Evolutionary conservation across 1,140 invertebrate species (phyloP), one percentile per base, ranked within the genome.

Genomic region (Drosophila asahinai): DNA sequence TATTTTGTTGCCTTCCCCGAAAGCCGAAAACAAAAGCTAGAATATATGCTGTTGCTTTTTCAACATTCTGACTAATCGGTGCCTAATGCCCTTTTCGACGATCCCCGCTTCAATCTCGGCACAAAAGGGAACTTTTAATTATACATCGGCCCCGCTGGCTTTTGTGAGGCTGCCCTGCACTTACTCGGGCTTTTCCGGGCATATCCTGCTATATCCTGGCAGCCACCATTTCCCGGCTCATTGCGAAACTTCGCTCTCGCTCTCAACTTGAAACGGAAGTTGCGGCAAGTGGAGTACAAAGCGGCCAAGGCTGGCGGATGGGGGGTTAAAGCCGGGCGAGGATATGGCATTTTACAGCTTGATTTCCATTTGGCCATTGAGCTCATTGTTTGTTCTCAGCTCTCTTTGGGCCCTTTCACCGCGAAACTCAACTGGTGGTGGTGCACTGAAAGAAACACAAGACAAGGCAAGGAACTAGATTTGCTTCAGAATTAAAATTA

Each of bases 311-410:
- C 11, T 27, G 27, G 27, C 27, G 27, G 5, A 5, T 25, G 43
- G 2, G 6, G 61, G 19, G 30, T 17, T 2, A 25, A 8, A 17
- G 5, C 19, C 11, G 25, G 25, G 15, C 22, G 8, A 36, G 43
- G 36, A 72, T 38, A 22, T 61, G 70, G 71, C 71, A 70, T 73
- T 78, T 86, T 83, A 72, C 67, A 80, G 84, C 80, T 80, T 80
- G 72, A 83, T 77, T 86, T 83, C 67, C 77, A 89, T 89, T 87
- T 80, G 67, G 64, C 55, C 66, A 72, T 66, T 63, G 72, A 73
- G 81, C 59, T 67, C 72, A 64, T 72, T 79, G 70, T 63, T 74
- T 67, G 78, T 70, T 79, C 70, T 51, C 76, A 54, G 45, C 48
- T 33, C 40, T 22, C 25, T 36, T 51, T 47, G 12, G 22, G 30